Percentiles rank a stretch among this genome's conserved stretches.
phyloP scores from a whole-genome alignment of 2,888 invertebrate genomes.

The Eristalis pertinax region DNA sequence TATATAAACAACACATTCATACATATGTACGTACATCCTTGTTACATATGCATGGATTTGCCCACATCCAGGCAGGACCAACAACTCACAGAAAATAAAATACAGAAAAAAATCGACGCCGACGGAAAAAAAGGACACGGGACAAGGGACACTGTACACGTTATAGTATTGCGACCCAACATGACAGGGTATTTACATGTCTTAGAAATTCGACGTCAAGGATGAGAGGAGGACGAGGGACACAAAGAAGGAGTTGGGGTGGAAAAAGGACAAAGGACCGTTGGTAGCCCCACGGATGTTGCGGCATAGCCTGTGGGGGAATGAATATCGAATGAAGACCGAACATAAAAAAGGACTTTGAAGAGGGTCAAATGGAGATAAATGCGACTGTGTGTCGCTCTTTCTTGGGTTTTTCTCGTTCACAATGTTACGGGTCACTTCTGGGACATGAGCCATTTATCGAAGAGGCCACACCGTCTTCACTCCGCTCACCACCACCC shows the following conservation, averaged over 20 bases:
- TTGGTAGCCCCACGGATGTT: conserved; percentile 66
- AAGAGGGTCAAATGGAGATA: conserved; percentile 82
- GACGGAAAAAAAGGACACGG: not conserved
- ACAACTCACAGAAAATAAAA: conserved; percentile 17
- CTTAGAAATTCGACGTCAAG: conserved; percentile 58
- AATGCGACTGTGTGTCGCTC: conserved; percentile 75
- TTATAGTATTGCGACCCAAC: conserved; percentile 65
- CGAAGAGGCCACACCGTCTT: conserved; percentile 4
- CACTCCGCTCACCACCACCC: not conserved
- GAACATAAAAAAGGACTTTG: conserved; percentile 80
- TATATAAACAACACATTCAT: conserved; percentile 5
- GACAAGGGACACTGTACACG: conserved; percentile 27
- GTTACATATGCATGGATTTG: conserved; percentile 70
- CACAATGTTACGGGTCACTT: conserved; percentile 68
- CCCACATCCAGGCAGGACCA: conserved; percentile 37
- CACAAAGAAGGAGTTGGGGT: conserved; percentile 1
- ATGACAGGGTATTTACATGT: conserved; percentile 74
- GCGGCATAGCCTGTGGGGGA: conserved; percentile 68
- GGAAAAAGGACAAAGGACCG: conserved; percentile 70
- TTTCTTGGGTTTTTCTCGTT: conserved; percentile 33
- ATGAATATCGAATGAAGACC: conserved; percentile 71
- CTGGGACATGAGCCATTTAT: conserved; percentile 68
- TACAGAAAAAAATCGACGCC: conserved; percentile 16
- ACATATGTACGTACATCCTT: conserved; percentile 39
- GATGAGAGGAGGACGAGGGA: not conserved